These are phyloP conservation scores for Typhlichthys eigenmanni DNA, from an alignment of 2,797 vertebrate genomes.

Conservation along the genomic window DNA sequence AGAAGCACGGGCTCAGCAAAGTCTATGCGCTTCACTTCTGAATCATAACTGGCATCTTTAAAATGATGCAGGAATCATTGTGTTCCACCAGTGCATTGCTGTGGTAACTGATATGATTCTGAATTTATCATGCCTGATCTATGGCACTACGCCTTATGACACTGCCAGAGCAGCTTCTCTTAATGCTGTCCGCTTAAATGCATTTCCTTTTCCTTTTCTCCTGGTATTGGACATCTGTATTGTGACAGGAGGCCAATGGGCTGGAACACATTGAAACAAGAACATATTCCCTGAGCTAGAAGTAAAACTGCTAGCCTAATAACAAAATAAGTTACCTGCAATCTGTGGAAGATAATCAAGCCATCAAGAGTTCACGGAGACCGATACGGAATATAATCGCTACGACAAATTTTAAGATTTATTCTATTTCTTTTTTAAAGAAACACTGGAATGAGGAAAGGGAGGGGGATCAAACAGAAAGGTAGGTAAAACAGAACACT, in stretches of 20 bases:
- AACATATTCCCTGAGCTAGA: too few relatives aligned
- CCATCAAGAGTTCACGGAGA: too few relatives aligned
- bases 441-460: too few relatives aligned
- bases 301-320: too few relatives aligned
- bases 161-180: slow-evolving; percentile 10
- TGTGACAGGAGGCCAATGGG: slow-evolving; percentile 4
- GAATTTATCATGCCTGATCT: slow-evolving; percentile 63
- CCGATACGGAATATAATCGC: too few relatives aligned
- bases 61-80: slow-evolving; percentile 65
- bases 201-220: slow-evolving; percentile 7
- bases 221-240: slow-evolving; percentile 6
- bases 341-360: too few relatives aligned
- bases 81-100: slow-evolving; percentile 29
- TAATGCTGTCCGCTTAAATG: slow-evolving; percentile 23
- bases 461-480: not conserved
- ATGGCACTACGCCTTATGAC: slow-evolving; percentile 24
- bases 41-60: slow-evolving; percentile 66
- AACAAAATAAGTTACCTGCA: too few relatives aligned
- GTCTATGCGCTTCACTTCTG: slow-evolving; percentile 42
- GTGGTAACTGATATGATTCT: slow-evolving; percentile 36
- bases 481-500: too few relatives aligned
- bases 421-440: too few relatives aligned
- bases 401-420: too few relatives aligned
- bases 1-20: slow-evolving; percentile 65
- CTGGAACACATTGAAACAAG: too few relatives aligned